These are phyloP conservation scores for Phoronis australis DNA, from an alignment of 2,888 invertebrate species.

Conservation along the genomic window DNA sequence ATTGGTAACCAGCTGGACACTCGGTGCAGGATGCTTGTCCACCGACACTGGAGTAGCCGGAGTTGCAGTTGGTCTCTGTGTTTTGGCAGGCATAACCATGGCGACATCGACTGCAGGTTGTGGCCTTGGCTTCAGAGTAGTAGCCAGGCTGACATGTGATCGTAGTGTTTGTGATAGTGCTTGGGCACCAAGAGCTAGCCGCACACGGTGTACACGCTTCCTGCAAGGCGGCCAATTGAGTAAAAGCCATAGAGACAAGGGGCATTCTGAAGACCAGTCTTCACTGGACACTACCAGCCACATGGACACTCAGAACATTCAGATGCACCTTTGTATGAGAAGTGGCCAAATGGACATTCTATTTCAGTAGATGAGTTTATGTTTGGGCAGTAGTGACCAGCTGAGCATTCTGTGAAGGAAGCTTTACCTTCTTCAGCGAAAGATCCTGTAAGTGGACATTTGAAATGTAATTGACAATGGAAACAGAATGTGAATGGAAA, in stretches of 20 bases:
- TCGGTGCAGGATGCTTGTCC: constrained; percentile 32
- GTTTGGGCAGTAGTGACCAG: constrained; percentile 33
- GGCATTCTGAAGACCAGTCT: no score
- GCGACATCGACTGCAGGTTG: constrained; percentile 32
- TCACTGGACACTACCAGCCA: no score
- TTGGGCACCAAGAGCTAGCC: constrained; percentile 8
- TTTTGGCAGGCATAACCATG: constrained; percentile 37
- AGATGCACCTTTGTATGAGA: constrained; percentile 18
- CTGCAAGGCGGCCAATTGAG: constrained; percentile 19
- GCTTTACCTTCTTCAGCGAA: constrained; percentile 32
- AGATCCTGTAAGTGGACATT: constrained; percentile 21
- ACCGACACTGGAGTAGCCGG: constrained; percentile 39
- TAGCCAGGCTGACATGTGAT: constrained; percentile 2
- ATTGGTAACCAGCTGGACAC: constrained; percentile 43
- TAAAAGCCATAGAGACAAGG: constrained; percentile 32
- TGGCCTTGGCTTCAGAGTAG: constrained; percentile 22
- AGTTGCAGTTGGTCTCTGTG: no score
- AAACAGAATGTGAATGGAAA: no score
- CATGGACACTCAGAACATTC: no score
- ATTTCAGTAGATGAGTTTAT: constrained; percentile 11
- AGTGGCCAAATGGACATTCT: constrained; percentile 22
- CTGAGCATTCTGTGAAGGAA: constrained; percentile 34
- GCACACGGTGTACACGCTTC: constrained; percentile 9
- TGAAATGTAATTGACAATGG: neutral
- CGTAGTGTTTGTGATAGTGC: neutral